Evolutionary conservation across 2,888 invertebrate species (phyloP).

Genomic region (Oxycera nigricornis): DNA sequence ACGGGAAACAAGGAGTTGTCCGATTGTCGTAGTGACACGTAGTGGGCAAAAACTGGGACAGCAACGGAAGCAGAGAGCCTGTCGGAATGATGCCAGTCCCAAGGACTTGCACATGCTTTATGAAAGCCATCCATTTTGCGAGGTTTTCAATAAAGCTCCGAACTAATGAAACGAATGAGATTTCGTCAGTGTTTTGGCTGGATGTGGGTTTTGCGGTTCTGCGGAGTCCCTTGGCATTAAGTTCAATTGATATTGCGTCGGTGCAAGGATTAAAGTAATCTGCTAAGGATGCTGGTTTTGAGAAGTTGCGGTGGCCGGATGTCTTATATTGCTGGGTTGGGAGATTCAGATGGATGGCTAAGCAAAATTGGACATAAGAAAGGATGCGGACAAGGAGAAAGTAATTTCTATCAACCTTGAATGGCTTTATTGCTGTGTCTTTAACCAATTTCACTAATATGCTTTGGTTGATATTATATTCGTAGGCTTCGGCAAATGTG

Average conservation of each 20-base stretch:
- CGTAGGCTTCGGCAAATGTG: no score
- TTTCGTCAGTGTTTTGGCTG: background rate
- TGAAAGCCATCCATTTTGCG: slow-evolving; percentile 38
- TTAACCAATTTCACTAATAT: no score
- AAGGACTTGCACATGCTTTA: slow-evolving; percentile 23
- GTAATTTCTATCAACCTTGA: no score
- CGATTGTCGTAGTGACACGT: slow-evolving; percentile 19
- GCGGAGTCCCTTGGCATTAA: background rate
- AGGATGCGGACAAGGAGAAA: no score
- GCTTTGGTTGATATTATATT: no score
- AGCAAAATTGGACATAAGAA: no score
- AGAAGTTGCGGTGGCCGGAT: no score
- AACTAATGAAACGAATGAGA: slow-evolving; percentile 27
- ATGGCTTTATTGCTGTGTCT: no score
- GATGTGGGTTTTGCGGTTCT: background rate
- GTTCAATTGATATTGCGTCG: background rate
- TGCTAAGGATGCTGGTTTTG: no score
- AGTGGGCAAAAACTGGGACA: background rate
- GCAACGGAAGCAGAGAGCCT: background rate
- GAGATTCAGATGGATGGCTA: no score
- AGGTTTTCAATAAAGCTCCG: slow-evolving; percentile 42
- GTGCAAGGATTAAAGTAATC: background rate
- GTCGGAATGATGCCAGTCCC: background rate
- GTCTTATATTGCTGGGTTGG: no score
- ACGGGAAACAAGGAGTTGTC: slow-evolving; percentile 18